Base-by-base conservation (phyloP, 2,888 invertebrate species). In the Tenthredo scrophulariae region DNA sequence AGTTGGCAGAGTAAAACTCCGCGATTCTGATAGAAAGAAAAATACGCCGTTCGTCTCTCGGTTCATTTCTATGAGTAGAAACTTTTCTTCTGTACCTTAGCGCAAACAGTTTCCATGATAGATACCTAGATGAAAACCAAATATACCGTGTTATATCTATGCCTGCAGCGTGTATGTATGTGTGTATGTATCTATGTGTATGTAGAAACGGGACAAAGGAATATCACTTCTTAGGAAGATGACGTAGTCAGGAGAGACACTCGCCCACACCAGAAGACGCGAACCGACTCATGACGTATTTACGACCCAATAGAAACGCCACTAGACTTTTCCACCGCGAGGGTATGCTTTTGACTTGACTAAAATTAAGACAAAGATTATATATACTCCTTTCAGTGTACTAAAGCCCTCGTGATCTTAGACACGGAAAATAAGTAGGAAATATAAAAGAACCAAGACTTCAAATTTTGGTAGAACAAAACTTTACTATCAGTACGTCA, bases 301-400 rank as follows among this genome's bases (percentile, higher is more conserved):
- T 80, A 80, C 62, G 58, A 80, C 58, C 58, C 80, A 80, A 80
- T 80, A 80, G 80, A 80, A 80, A 62, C 77, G 77, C 77, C 50
- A 33, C 13, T 62, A 54, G 29, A 58, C 54, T 50, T 77, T 46
- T 77, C 77, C 37, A 80, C 15, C 37, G 80, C 15, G 29, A 13
- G 33, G 18, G 77, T 62, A 37, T 62, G 80, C n/a, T 80, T 62
- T 80, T 80, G n/a, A 80, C 37, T n/a, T 40, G 62, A 37, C 37
- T 77, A 15, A 54, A 77, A 77, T 77, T 77, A 54, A 50, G 77
- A 54, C 77, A 77, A 77, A 77, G 77, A 67, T 33, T 46, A 33
- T 67, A 26, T 33, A 33, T 65, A 65, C n/a, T 58, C 7, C 62
- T 22, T 13, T 0, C 26, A 33, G 26, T 67, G 33, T 67, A 67